A percentile compares a stretch with the other conserved stretches of the same genome.
Evolutionary conservation across 2,888 invertebrate genomes (phyloP).

Genomic region (Drosophila paucipuncta): DNA sequence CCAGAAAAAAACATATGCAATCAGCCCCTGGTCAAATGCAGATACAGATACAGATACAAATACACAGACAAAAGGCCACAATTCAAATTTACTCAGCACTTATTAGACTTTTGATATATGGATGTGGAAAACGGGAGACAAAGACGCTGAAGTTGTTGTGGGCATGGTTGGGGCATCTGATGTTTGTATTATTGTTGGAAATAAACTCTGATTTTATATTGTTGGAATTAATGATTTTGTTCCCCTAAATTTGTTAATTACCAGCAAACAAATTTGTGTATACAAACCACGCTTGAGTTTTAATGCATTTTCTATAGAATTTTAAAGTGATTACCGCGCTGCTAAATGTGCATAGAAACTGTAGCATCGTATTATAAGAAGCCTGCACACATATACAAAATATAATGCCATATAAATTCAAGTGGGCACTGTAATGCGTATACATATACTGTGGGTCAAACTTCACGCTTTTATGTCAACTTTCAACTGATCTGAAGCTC

Average conservation of each 20-base stretch:
- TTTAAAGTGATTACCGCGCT: slow-evolving; percentile 69
- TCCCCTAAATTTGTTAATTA: slow-evolving; percentile 83
- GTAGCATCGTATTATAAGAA: slow-evolving; percentile 1
- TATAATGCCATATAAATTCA: slow-evolving; percentile 11
- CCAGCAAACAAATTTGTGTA: slow-evolving; percentile 80
- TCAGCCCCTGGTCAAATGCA: slow-evolving; percentile 43
- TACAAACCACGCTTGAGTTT: slow-evolving; percentile 78
- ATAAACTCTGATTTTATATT: slow-evolving; percentile 81
- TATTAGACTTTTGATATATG: slow-evolving; percentile 73
- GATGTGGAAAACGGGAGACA: slow-evolving; percentile 29
- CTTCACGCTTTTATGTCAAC: background rate
- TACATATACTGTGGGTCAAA: too few species aligned
- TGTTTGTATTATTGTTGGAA: slow-evolving; percentile 79
- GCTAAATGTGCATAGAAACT: slow-evolving; percentile 11
- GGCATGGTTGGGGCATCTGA: slow-evolving; percentile 24
- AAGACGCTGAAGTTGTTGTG: slow-evolving; percentile 18
- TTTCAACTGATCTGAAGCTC: background rate
- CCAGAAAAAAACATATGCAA: slow-evolving; percentile 68
- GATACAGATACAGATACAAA: slow-evolving; percentile 17
- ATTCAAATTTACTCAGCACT: slow-evolving; percentile 57
- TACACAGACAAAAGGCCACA: slow-evolving; percentile 12
- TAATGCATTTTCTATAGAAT: slow-evolving; percentile 80
- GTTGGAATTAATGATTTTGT: slow-evolving; percentile 79
- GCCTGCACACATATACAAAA: background rate
- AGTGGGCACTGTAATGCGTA: slow-evolving; percentile 1